Conservation (phyloP, 2,797 vertebrate species). For the Pempheris klunzingeri region DNA sequence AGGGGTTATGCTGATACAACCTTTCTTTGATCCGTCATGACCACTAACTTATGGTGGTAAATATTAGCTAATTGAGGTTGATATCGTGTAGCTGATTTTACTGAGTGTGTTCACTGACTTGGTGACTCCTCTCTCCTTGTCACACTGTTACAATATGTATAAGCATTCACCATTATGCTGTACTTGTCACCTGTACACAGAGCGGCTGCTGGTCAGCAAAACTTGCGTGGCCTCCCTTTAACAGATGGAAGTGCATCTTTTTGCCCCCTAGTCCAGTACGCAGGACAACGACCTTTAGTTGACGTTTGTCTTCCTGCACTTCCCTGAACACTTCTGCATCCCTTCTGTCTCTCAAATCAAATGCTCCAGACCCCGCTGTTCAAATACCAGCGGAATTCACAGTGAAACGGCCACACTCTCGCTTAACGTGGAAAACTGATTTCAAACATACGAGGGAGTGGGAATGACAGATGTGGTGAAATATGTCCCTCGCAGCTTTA, state of each 20-base stretch:
- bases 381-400: constrained; percentile 16
- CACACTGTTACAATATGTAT: no score
- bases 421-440: constrained; percentile 48
- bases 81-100: no score
- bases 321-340: not conserved
- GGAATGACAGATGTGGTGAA: constrained; percentile 59
- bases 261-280: not conserved
- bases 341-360: not conserved
- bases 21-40: no score
- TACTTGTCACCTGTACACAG: not conserved
- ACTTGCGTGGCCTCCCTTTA: not conserved
- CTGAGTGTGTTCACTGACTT: no score
- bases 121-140: no score
- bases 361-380: constrained; percentile 9
- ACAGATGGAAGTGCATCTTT: not conserved
- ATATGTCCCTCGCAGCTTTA: constrained; percentile 49
- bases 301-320: constrained; percentile 2
- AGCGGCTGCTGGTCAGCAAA: not conserved
- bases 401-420: constrained; percentile 25
- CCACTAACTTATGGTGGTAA: not conserved
- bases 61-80: not conserved
- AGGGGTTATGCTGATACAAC: no score
- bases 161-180: not conserved
- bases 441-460: constrained; percentile 48
- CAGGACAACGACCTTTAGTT: not conserved